Conservation (phyloP, 2,113 vertebrate genomes). For the Naja naja region DNA sequence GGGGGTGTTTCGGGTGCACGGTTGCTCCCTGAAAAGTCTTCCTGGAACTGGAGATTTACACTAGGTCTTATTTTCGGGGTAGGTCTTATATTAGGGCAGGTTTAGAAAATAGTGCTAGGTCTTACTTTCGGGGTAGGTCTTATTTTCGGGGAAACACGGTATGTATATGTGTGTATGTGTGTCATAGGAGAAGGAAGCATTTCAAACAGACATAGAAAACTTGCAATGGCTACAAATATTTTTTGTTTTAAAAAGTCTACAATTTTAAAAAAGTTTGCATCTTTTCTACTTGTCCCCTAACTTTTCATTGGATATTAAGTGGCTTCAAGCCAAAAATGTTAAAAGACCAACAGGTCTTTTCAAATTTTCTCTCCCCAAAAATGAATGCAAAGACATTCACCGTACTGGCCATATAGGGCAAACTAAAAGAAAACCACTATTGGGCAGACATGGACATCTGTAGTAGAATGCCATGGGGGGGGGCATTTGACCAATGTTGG, state of each 20-base stretch:
- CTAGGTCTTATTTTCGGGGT: too few species aligned
- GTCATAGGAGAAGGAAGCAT: neutral
- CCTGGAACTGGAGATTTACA: too few species aligned
- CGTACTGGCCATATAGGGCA: conserved; percentile 41
- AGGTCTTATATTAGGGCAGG: too few species aligned
- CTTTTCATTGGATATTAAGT: neutral
- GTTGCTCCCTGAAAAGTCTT: too few species aligned
- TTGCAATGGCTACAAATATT: neutral
- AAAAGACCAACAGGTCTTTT: conserved; percentile 31
- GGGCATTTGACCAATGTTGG: neutral
- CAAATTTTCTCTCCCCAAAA: conserved; percentile 27
- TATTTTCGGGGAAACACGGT: too few species aligned
- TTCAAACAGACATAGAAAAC: neutral
- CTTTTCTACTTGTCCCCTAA: conserved; percentile 22
- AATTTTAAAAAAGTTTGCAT: neutral
- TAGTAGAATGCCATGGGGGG: conserved; percentile 34
- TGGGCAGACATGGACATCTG: conserved; percentile 29
- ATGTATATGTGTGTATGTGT: neutral
- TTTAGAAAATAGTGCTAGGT: too few species aligned
- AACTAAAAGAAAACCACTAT: conserved; percentile 24
- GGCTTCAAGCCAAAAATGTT: conserved; percentile 31
- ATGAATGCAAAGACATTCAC: conserved; percentile 35
- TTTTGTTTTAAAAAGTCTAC: neutral
- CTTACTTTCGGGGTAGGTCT: too few species aligned
- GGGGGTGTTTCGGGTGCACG: too few species aligned